Conservation (phyloP, 1,140 invertebrate species). For the Temnothorax curvispinosus region DNA sequence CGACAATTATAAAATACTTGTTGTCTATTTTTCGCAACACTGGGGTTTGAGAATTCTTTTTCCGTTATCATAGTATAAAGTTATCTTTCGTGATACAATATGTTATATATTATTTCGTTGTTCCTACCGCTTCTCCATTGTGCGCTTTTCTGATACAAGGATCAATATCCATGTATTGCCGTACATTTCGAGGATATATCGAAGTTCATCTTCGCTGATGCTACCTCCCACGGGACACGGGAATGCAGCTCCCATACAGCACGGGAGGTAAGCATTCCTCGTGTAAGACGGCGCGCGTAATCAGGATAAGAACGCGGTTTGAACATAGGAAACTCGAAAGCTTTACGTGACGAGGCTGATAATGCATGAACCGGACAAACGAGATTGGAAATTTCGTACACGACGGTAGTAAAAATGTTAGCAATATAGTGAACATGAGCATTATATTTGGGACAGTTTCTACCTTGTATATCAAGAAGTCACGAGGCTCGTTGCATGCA, state of each 20-base stretch:
- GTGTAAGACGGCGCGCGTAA: constrained; percentile 52
- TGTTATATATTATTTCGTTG: constrained; percentile 36
- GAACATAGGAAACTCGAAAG: constrained; percentile 30
- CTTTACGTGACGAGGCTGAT: constrained; percentile 62
- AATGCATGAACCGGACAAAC: constrained; percentile 31
- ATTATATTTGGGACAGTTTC: not conserved
- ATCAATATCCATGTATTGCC: constrained; percentile 52
- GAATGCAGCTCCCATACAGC: constrained; percentile 26
- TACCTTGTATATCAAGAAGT: not conserved
- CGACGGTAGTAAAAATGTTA: constrained; percentile 34
- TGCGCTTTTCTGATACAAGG: constrained; percentile 27
- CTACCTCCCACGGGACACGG: constrained; percentile 3
- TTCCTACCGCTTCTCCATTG: not conserved
- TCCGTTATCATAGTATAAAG: not conserved
- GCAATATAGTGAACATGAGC: constrained; percentile 1
- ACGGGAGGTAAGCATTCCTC: constrained; percentile 36
- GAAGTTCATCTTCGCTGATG: constrained; percentile 38
- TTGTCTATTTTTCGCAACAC: not conserved
- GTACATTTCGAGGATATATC: constrained; percentile 52
- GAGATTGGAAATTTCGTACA: constrained; percentile 37
- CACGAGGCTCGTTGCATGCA: constrained; percentile 10
- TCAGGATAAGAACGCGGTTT: constrained; percentile 57
- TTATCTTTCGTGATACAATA: not conserved
- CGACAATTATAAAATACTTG: not conserved
- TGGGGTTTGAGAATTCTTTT: not conserved